phyloP scores from a whole-genome alignment of 2,113 vertebrate species.

The Anhinga anhinga region DNA sequence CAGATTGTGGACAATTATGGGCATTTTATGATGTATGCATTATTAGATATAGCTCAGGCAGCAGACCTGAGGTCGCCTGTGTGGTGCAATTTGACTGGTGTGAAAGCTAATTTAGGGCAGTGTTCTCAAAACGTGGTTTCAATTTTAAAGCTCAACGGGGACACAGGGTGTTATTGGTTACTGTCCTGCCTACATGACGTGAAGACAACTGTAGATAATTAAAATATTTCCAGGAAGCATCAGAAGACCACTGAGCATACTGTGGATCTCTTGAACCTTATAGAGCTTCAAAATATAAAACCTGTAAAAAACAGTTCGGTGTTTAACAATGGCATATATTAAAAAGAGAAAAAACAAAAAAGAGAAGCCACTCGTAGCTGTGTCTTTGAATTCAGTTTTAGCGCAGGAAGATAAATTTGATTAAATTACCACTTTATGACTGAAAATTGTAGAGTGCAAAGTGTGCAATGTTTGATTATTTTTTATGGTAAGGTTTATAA shows the following conservation, averaged over 20 bases:
- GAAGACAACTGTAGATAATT: neutral
- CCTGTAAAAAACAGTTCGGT: neutral
- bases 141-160: conserved; percentile 22
- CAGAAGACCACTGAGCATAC: neutral
- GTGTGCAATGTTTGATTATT: neutral
- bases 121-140: neutral
- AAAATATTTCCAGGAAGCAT: conserved; percentile 2
- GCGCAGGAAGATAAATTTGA: neutral
- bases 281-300: neutral
- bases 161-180: neutral
- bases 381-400: neutral
- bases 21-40: neutral
- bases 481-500: neutral
- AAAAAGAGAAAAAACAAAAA: neutral
- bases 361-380: neutral
- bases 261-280: neutral
- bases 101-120: conserved; percentile 24
- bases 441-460: neutral
- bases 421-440: neutral
- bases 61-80: neutral
- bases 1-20: neutral
- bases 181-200: neutral
- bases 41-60: neutral
- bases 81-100: neutral
- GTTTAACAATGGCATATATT: neutral